A percentile compares a stretch with the other conserved stretches of the same genome.
These are phyloP conservation scores for Acanthis flammea DNA, from an alignment of 2,797 vertebrate genomes.

Conservation along the genomic window DNA sequence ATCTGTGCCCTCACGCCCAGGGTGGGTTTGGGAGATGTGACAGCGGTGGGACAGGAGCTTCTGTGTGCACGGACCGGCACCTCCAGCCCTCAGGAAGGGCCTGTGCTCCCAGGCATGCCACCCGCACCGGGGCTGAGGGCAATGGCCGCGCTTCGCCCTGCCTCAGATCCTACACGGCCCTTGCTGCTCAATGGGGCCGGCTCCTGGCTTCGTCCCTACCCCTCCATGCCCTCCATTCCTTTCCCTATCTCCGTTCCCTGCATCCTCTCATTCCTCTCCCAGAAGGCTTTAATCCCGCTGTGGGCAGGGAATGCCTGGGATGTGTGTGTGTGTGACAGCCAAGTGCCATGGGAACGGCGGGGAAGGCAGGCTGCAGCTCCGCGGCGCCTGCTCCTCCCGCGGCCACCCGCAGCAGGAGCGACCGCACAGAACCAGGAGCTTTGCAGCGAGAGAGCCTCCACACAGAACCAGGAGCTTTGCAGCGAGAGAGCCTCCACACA, in stretches of 20 bases:
- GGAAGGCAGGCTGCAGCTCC: background rate
- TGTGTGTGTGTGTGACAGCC: slow-evolving; percentile 34
- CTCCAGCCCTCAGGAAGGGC: background rate
- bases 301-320: slow-evolving; percentile 27
- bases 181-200: fast-evolving
- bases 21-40: fast-evolving
- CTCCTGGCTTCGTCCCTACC: background rate
- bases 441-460: too few species aligned
- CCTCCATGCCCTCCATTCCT: background rate
- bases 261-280: slow-evolving; percentile 1
- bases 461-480: too few species aligned
- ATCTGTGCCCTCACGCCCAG: fast-evolving
- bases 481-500: too few species aligned
- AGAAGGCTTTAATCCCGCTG: slow-evolving; percentile 12
- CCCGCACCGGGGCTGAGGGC: background rate
- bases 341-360: slow-evolving; percentile 51
- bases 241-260: background rate
- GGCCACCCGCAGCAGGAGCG: background rate
- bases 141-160: background rate
- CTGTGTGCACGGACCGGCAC: background rate
- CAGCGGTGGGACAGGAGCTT: background rate
- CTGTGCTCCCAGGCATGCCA: background rate
- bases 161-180: background rate
- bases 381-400: slow-evolving; percentile 8
- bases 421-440: background rate